Evolutionary conservation across 2,113 vertebrate species (phyloP).

Genomic region (Prochilodus magdalenae): DNA sequence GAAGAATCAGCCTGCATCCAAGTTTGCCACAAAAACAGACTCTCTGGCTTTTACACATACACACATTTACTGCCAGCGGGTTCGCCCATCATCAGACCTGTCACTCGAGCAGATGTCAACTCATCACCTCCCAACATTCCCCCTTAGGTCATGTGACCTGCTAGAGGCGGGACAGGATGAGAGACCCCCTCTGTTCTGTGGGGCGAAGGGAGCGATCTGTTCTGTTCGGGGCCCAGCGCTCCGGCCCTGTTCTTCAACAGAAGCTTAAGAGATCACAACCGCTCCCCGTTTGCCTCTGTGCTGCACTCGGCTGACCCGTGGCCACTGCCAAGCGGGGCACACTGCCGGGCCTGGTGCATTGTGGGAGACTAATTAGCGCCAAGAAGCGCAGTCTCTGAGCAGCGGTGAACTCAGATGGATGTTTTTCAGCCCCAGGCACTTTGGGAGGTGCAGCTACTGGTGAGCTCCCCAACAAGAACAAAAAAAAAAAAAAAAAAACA

Average conservation of each 20-base stretch:
- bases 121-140: slow-evolving; percentile 42
- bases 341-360: slow-evolving; percentile 58
- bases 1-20: background rate
- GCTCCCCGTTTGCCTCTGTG: slow-evolving; percentile 37
- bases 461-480: slow-evolving; percentile 66
- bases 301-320: slow-evolving; percentile 52
- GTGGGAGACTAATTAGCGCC: slow-evolving; percentile 65
- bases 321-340: slow-evolving; percentile 44
- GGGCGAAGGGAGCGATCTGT: slow-evolving; percentile 37
- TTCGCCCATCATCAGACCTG: slow-evolving; percentile 52
- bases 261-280: slow-evolving; percentile 58
- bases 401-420: slow-evolving; percentile 59
- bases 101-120: slow-evolving; percentile 54
- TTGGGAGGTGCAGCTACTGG: slow-evolving; percentile 72
- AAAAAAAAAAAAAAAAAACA: slow-evolving; percentile 41
- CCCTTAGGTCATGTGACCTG: slow-evolving; percentile 50
- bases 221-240: slow-evolving; percentile 42
- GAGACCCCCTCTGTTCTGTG: slow-evolving; percentile 36
- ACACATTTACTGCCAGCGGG: slow-evolving; percentile 32
- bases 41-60: background rate
- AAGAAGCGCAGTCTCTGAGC: slow-evolving; percentile 58
- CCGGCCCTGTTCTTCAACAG: slow-evolving; percentile 40
- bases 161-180: slow-evolving; percentile 41
- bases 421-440: slow-evolving; percentile 67
- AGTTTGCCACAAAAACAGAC: slow-evolving; percentile 22